Conservation (phyloP, 2,888 invertebrate genomes). For the Troides helena region DNA sequence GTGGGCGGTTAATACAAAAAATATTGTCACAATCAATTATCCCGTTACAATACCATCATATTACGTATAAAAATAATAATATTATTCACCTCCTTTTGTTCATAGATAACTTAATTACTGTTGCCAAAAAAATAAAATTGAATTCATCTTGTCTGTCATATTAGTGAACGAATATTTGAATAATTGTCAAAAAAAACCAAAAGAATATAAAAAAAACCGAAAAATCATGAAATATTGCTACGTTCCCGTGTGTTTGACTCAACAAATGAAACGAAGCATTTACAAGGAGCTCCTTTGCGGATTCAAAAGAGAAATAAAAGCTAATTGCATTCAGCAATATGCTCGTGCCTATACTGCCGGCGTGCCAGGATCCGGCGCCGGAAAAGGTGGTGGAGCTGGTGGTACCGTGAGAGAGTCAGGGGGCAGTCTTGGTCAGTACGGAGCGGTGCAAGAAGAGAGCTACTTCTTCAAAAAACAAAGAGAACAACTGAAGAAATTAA, state of each 20-base stretch:
- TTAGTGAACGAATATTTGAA: neutral
- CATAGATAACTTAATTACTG: too few relatives aligned
- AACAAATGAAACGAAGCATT: constrained; percentile 2
- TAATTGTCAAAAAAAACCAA: neutral
- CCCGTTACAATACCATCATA: too few relatives aligned
- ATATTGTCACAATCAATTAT: too few relatives aligned
- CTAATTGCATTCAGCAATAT: too few relatives aligned
- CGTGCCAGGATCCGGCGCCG: constrained; percentile 53
- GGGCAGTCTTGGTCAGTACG: constrained; percentile 54
- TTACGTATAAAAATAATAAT: too few relatives aligned
- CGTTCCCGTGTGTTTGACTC: neutral
- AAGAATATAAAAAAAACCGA: neutral
- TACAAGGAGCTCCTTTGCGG: neutral
- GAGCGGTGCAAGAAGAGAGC: constrained; percentile 59
- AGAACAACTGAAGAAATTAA: constrained; percentile 54
- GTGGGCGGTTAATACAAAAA: too few relatives aligned
- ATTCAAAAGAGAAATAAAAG: neutral
- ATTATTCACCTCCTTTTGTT: too few relatives aligned
- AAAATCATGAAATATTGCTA: constrained; percentile 18
- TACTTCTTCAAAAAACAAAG: constrained; percentile 58
- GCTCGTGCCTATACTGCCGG: constrained; percentile 29
- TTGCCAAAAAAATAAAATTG: too few relatives aligned
- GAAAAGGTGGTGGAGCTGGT: constrained; percentile 57
- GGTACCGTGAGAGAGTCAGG: constrained; percentile 57
- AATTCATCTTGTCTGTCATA: neutral